Conservation (phyloP, 2,888 invertebrate species). For the Orthonevra nobilis region DNA sequence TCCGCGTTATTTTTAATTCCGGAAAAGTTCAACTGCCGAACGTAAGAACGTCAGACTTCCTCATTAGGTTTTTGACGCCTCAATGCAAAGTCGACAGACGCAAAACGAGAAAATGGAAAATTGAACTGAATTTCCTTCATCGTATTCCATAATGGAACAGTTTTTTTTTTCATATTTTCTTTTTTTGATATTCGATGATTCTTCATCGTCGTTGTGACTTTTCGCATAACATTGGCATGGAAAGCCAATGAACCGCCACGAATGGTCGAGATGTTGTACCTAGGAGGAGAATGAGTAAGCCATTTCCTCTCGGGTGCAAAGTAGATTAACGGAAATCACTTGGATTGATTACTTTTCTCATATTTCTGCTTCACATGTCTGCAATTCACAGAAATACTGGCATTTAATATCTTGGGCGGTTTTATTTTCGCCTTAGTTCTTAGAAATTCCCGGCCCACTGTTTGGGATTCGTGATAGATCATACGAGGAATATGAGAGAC, state of each 20-base stretch:
- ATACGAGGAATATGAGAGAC: background rate
- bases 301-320: conserved; percentile 55
- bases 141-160: conserved; percentile 8
- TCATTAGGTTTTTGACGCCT: conserved; percentile 64
- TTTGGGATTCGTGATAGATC: background rate
- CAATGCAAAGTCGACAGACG: too few species aligned
- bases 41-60: conserved; percentile 66
- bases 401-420: conserved; percentile 11
- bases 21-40: conserved; percentile 49
- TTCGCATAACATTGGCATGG: conserved; percentile 21
- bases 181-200: conserved; percentile 49
- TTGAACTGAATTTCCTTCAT: conserved; percentile 54
- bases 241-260: conserved; percentile 30
- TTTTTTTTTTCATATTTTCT: conserved; percentile 8
- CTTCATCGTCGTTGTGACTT: conserved; percentile 23
- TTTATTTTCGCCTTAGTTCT: background rate
- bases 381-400: background rate
- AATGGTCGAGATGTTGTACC: conserved; percentile 3
- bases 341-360: conserved; percentile 59
- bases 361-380: background rate
- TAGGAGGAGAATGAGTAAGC: conserved; percentile 28
- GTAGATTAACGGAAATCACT: conserved; percentile 64
- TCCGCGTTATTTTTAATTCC: conserved; percentile 31
- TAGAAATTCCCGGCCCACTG: background rate
- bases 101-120: conserved; percentile 26